These are phyloP conservation scores for Schizothorax lantsangensis DNA, from an alignment of 2,797 vertebrate species.

Conservation along the genomic window DNA sequence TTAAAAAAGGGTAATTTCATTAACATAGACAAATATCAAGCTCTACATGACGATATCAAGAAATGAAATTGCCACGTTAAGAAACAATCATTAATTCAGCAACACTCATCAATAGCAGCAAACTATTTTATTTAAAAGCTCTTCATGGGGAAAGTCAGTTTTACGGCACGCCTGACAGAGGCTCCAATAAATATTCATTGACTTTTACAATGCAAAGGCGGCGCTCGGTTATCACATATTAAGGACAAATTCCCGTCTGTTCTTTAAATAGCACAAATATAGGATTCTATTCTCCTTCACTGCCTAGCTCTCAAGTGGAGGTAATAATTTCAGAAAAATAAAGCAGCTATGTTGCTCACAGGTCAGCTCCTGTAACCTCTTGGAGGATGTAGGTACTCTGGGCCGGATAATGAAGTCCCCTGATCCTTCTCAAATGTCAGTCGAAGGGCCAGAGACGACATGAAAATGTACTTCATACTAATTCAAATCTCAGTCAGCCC, in stretches of 20 bases:
- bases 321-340: slow-evolving; percentile 49
- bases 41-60: slow-evolving; percentile 24
- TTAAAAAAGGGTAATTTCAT: slow-evolving; percentile 22
- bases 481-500: slow-evolving; percentile 40
- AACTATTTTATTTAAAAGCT: neutral
- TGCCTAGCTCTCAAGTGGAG: slow-evolving; percentile 40
- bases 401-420: slow-evolving; percentile 59
- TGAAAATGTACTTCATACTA: slow-evolving; percentile 59
- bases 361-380: slow-evolving; percentile 51
- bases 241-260: neutral
- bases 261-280: slow-evolving; percentile 22
- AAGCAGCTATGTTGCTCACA: slow-evolving; percentile 17
- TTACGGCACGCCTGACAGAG: neutral
- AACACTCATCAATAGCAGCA: slow-evolving; percentile 10
- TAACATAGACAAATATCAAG: slow-evolving; percentile 49
- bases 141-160: neutral
- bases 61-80: slow-evolving; percentile 10
- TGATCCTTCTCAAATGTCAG: slow-evolving; percentile 55
- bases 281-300: slow-evolving; percentile 21
- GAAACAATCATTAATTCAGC: slow-evolving; percentile 19
- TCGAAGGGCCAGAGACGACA: slow-evolving; percentile 54
- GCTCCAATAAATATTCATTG: slow-evolving; percentile 4
- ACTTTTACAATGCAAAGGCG: slow-evolving; percentile 15
- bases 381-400: slow-evolving; percentile 55
- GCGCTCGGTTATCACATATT: neutral